Evolutionary conservation across 2,113 vertebrate species (phyloP), one percentile per base, ranked within the genome.

Genomic region (Kryptolebias marmoratus): DNA sequence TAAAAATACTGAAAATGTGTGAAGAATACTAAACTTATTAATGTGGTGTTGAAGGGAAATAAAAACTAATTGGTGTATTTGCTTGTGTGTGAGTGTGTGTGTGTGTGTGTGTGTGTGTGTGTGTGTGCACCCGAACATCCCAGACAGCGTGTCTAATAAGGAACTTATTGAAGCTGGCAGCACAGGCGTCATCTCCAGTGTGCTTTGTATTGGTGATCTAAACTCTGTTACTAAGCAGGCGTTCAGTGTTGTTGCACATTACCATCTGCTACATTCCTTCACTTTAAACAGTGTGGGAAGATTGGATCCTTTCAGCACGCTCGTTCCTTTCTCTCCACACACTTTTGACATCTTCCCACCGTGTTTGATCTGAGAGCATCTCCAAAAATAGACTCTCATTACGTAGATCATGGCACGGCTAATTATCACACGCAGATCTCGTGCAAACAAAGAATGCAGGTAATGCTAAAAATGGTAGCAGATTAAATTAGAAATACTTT

Each of bases 171-270:
- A 75, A 73, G 64, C 84, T 80, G 73, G 78, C 84, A 88, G 75
- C 75, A 73, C 54, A 30, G 48, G 72, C 50, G 50, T 80, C 71
- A 67, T 85, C 86, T 81, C 67, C 67, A 80, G 80, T 70, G 62
- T 56, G 68, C 68, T 90, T 63, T 72, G 65, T 80, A 75, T 63
- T 56, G 81, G 68, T 71, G 79, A 61, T 79, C 75, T 85, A 79
- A 87, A 83, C 71, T 82, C 84, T 83, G 84, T 88, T 90, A 87
- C 88, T 80, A 88, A 89, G 88, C 89, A 78, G 79, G 73, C 75
- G 56, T 67, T 77, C 62, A 44, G 45, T 81, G 81, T 89, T 89
- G 79, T 83, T 79, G 69, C 73, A 85, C 82, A 81, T 86, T 81
- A 82, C 88, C 89, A 91, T 91, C 89, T 92, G 90, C 72, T 90